Base-by-base conservation (phyloP, 2,113 vertebrate species). In the Rhabdomys dilectus region DNA sequence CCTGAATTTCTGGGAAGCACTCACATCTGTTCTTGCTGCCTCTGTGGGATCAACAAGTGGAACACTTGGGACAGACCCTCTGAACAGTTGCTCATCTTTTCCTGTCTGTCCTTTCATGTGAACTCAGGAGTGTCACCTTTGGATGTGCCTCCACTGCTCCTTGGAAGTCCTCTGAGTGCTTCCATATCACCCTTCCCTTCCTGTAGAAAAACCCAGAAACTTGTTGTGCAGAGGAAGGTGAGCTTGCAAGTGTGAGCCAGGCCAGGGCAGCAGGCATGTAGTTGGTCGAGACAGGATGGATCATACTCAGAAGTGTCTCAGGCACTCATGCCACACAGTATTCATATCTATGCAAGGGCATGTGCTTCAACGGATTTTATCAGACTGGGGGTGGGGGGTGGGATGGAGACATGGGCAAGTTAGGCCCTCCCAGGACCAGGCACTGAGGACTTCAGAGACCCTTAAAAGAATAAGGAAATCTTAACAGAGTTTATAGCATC, bases 321-420 rank as follows among this genome's bases (percentile, higher is more conserved):
- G 11, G 42, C 7, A 72, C 15, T 1, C 17, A 0, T 11, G 34
- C 7, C 22, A 0, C 0, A 0, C 2, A 15, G 1, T 7, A 45
- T 22, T n/a, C 19, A 34, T 19, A 51, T 12, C 31, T 58, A 22
- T 26, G 64, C 73, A n/a, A 21, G 16, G 19, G 29, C 39, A 4
- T 0, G 4, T 1, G 36, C 22, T 58, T 70, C 29, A 24, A 1
- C 0, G 16, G 34, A 42, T 6, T 31, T 53, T 0, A 3, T 5
- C 34, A 51, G 22, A 31, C n/a, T 29, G 62, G 53, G 53, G 53
- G 53, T 12, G 8, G 60, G 60, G 22, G 22, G 62, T 9, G 56
- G 56, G 1, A 19, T 36, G 13, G 87, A 11, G 45, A 24, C 36
- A 3, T 10, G 26, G 29, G 58, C 81, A 39, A 86, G 51, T 7